Conservation (phyloP, 2,797 vertebrate genomes). For the Gephyroberyx darwinii region DNA sequence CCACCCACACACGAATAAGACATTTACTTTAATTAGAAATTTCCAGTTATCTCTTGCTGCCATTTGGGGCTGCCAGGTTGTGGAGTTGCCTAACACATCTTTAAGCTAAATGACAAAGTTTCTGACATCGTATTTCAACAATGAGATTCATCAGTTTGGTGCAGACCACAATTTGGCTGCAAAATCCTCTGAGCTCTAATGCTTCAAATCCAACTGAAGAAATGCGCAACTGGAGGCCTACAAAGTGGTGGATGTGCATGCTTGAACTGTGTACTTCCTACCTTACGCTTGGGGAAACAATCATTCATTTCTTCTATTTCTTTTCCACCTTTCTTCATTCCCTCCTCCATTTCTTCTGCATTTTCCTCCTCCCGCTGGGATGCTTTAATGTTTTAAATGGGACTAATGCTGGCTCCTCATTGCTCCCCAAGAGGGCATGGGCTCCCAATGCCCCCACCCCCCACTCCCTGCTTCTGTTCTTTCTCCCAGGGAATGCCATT, state of each 20-base stretch:
- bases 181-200: too few relatives aligned
- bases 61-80: too few relatives aligned
- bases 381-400: constrained; percentile 22
- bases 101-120: too few relatives aligned
- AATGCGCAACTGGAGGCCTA: background rate
- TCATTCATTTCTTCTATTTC: background rate
- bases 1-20: too few relatives aligned
- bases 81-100: too few relatives aligned
- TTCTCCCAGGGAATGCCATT: constrained; percentile 27
- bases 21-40: too few relatives aligned
- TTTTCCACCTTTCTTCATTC: constrained; percentile 26
- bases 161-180: too few relatives aligned
- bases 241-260: background rate
- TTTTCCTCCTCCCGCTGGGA: constrained; percentile 31
- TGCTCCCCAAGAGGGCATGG: background rate
- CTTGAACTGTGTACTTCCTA: constrained; percentile 30
- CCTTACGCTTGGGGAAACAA: background rate
- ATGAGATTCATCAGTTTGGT: background rate
- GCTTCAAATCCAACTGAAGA: background rate
- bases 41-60: too few relatives aligned
- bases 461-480: background rate
- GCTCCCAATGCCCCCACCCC: constrained; percentile 5
- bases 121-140: background rate
- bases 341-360: constrained; percentile 37
- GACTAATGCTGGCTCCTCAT: constrained; percentile 17